A percentile compares a stretch with the other conserved stretches of the same genome.
phyloP scores from a whole-genome alignment of 2,113 vertebrate genomes.

The Callocephalon fimbriatum region DNA sequence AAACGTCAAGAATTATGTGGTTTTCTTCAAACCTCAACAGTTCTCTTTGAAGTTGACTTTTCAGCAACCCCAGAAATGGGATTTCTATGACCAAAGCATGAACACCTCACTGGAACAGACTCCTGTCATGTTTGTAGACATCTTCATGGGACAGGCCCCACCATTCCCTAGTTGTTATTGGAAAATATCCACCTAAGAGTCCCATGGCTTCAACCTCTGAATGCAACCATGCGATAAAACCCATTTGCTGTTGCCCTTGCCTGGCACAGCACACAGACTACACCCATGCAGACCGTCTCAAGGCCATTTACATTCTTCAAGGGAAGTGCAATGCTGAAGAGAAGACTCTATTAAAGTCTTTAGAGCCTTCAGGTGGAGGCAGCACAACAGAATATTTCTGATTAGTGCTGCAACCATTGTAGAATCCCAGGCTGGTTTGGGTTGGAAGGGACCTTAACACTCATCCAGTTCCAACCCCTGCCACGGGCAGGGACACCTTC shows the following conservation, averaged over 20 bases:
- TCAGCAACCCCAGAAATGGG: background rate
- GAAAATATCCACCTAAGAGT: background rate
- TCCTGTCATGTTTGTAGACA: background rate
- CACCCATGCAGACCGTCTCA: background rate
- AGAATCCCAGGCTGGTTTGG: background rate
- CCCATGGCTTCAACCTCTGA: background rate
- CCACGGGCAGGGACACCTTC: background rate
- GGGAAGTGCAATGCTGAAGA: background rate
- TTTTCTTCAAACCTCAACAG: background rate
- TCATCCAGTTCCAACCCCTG: background rate
- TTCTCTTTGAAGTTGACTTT: background rate
- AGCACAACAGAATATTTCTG: background rate
- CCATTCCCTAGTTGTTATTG: background rate
- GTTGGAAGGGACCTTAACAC: background rate
- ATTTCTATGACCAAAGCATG: background rate
- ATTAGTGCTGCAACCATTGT: background rate
- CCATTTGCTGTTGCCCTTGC: background rate
- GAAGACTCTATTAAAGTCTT: background rate
- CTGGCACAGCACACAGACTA: background rate
- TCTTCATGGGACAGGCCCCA: background rate
- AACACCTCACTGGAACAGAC: background rate
- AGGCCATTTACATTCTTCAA: fast-evolving
- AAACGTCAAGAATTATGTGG: background rate
- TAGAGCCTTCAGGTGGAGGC: background rate
- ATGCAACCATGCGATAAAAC: background rate